Base-by-base conservation (phyloP, 2,888 invertebrate species). In the Geophilus truncorum region DNA sequence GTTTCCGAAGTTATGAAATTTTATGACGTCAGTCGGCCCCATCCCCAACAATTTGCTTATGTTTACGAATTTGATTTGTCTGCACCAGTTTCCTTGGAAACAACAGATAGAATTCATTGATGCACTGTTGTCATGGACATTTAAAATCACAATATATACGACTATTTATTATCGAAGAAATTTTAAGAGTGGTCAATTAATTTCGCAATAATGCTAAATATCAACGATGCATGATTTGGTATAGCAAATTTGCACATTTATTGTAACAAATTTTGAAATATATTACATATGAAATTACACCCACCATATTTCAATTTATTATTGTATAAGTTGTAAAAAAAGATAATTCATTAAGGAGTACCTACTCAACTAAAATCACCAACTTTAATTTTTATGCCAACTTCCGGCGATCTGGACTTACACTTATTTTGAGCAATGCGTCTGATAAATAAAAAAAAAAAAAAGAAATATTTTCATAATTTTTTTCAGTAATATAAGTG, bases 341-440 rank as follows among this genome's bases (percentile, higher is more conserved):
- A 28, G 28, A 70, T 25, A 28, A 70, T 2, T n/a, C 9, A 62
- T 5, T 6, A 25, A 51, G 7, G 18, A 12, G 2, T 40, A 40
- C 9, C 15, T 21, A 57, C 21, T 57, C n/a, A 70, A 70, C 70
- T 70, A 28, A 70, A 70, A 70, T 70, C 70, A 25, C 70, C 70
- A 70, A 70, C 70, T 70, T 70, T 70, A 25, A 70, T 70, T 70
- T 70, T 70, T 25, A 70, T 70, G 28, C 70, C 70, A 25, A 70
- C 70, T 25, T 70, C 70, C 12, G 70, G 70, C 2, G 70, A 28
- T 28, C 70, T 70, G 15, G 28, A 70, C 12, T 15, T 25, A 28
- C 12, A 70, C 12, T 15, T 25, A 28, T 25, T 70, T 70, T 70
- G 23, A 25, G 70, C 28, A 25, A 25, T 4, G 6, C 70, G 28